Conservation (phyloP, 2,113 vertebrate species). For the Micronycteris hirsuta region DNA sequence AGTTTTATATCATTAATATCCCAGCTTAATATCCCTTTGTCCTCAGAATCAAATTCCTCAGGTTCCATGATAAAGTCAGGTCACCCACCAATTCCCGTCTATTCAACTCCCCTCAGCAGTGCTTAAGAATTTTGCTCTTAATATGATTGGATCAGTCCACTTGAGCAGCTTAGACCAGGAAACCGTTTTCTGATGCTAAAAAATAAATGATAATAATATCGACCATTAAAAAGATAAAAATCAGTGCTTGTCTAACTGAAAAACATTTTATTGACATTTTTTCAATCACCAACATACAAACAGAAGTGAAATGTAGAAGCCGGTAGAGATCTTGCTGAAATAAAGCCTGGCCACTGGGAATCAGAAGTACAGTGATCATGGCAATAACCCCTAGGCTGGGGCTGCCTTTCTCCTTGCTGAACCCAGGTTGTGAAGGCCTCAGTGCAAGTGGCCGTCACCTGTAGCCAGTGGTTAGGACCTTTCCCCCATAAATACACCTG, state of each 20-base stretch:
- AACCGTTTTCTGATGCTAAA: conserved; percentile 74
- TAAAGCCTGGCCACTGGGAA: background rate
- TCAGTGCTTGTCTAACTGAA: conserved; percentile 73
- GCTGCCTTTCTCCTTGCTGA: background rate
- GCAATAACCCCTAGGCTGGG: background rate
- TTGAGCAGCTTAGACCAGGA: conserved; percentile 71
- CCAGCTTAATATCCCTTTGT: conserved; percentile 76
- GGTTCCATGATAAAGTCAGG: conserved; percentile 57
- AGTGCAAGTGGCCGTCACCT: background rate
- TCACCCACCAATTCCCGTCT: conserved; percentile 50
- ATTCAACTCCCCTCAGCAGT: conserved; percentile 11
- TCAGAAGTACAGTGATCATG: background rate
- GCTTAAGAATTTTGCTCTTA: conserved; percentile 23
- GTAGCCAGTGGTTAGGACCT: background rate
- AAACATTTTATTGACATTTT: conserved; percentile 79
- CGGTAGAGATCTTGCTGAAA: conserved; percentile 34
- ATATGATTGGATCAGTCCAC: conserved; percentile 53
- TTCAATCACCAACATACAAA: conserved; percentile 66
- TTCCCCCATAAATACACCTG: background rate
- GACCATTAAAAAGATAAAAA: conserved; percentile 79
- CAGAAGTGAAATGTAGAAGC: conserved; percentile 67
- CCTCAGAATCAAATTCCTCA: conserved; percentile 52
- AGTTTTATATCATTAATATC: conserved; percentile 87
- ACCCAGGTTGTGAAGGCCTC: background rate
- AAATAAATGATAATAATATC: conserved; percentile 65